phyloP scores from a whole-genome alignment of 2,888 invertebrate species.

The Ptychoptera contaminata region DNA sequence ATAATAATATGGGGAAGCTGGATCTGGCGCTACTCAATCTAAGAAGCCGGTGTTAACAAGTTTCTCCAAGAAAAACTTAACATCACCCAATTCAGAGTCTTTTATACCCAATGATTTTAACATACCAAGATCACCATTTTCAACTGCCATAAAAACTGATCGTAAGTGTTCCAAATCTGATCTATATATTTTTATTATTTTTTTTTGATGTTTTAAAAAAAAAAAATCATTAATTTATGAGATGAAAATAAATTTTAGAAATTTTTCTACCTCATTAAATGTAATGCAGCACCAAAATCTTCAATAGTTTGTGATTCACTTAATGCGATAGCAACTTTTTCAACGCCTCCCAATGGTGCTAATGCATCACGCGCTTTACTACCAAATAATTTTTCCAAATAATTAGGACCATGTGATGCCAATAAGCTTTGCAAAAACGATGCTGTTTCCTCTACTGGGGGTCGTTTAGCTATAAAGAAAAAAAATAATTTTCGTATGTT shows the following conservation, averaged over 20 bases:
- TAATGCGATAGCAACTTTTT: constrained; percentile 88
- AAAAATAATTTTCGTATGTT: constrained; percentile 2
- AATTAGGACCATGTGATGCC: constrained; percentile 91
- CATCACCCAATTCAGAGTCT: constrained; percentile 87
- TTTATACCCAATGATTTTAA: constrained; percentile 87
- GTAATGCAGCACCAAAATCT: constrained; percentile 48
- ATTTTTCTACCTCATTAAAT: constrained; percentile 28
- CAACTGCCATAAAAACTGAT: constrained; percentile 89
- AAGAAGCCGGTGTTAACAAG: constrained; percentile 90
- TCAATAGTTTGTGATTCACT: constrained; percentile 90
- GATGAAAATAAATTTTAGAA: neutral
- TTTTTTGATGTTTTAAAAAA: neutral
- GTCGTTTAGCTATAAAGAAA: constrained; percentile 65
- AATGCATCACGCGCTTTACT: constrained; percentile 86
- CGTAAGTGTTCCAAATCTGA: constrained; percentile 84
- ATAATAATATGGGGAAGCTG: constrained; percentile 56
- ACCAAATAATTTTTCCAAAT: constrained; percentile 90
- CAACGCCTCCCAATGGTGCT: constrained; percentile 82
- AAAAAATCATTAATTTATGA: neutral
- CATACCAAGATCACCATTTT: constrained; percentile 88
- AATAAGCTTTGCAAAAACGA: constrained; percentile 87
- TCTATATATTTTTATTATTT: constrained; percentile 36
- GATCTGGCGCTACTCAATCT: constrained; percentile 69
- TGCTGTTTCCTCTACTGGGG: constrained; percentile 92
- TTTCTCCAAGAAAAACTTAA: constrained; percentile 91